Base-by-base conservation (phyloP, 1,140 invertebrate genomes). In the Metaphire vulgaris region DNA sequence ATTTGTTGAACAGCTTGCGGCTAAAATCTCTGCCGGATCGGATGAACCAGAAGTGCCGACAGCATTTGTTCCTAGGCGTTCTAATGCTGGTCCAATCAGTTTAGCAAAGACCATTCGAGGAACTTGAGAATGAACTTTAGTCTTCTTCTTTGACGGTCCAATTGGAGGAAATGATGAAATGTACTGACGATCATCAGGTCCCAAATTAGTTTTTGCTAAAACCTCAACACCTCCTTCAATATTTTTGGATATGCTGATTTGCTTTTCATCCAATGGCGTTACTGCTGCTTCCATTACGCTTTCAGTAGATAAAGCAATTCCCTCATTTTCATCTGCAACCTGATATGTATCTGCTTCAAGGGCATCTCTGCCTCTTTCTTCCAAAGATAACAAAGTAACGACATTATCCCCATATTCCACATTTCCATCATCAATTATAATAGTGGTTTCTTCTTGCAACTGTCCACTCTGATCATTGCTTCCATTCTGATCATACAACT, bases 101-200 rank as follows among this genome's bases (percentile, higher is more conserved):
- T 56, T 56, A 21, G 41, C 6, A 56, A 56, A 56, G 41, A 56
- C 21, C 41, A 56, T 56, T 21, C 41, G 41, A 56, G 41, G 41
- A 56, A 56, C 41, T 21, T 56, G 41, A 21, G 41, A 56, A 12
- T 6, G 6, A 6, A 21, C 21, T 21, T 56, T 56, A 21, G 41
- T 12, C 21, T 56, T 56, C 41, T 56, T 56, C 41, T 56, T 56
- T 12, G 21, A 12, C 41, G 21, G 6, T 6, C 41, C 41, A 21
- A 56, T 56, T 56, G 41, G 41, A 56, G 41, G 41, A 56, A 56
- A 56, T 21, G 41, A 56, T 56, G 41, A 56, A 56, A 56, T 56
- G 21, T 56, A 56, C 41, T 56, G 41, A 12, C 41, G 41, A 56
- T 56, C 41, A 56, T 56, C 21, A 21, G 41, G n/a, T n/a, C n/a